Evolutionary conservation across 2,797 vertebrate genomes (phyloP).

Genomic region (Oryzias sinensis): DNA sequence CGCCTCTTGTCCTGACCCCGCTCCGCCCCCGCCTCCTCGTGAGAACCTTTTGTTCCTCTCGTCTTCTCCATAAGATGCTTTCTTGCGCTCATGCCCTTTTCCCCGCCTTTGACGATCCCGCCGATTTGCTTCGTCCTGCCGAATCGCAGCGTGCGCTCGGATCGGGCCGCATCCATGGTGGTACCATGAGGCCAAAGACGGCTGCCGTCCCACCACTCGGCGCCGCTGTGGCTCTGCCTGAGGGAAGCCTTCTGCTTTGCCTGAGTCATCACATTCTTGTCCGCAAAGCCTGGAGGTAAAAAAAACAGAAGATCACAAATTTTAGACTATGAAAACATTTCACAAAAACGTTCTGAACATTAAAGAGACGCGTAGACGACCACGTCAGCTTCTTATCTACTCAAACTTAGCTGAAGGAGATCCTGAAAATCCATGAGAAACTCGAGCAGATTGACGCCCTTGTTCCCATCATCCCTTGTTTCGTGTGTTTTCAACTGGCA

Average conservation of each 20-base stretch:
- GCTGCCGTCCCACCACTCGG: constrained; percentile 65
- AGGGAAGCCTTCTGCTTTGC: constrained; percentile 74
- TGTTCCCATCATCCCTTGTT: no score
- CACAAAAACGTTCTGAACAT: no score
- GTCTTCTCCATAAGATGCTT: constrained; percentile 29
- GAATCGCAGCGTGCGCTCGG: constrained; percentile 70
- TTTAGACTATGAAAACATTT: no score
- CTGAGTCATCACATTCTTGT: constrained; percentile 85
- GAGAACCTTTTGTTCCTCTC: constrained; percentile 19
- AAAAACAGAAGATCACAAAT: constrained; percentile 16
- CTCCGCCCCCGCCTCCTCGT: constrained; percentile 46
- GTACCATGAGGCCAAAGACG: constrained; percentile 74
- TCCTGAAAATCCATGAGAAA: not conserved
- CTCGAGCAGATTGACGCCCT: constrained; percentile 11
- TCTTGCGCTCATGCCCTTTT: constrained; percentile 42
- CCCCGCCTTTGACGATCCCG: constrained; percentile 47
- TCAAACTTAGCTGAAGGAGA: no score
- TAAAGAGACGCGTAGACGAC: no score
- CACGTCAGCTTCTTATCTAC: no score
- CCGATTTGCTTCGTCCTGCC: constrained; percentile 74
- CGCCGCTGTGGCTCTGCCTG: constrained; percentile 52
- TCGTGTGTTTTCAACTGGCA: no score
- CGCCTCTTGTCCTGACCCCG: constrained; percentile 60
- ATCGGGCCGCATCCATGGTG: constrained; percentile 68
- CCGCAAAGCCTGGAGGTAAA: constrained; percentile 54